Evolutionary conservation across 2,113 vertebrate genomes (phyloP).

Genomic region (Ctenomys sociabilis): DNA sequence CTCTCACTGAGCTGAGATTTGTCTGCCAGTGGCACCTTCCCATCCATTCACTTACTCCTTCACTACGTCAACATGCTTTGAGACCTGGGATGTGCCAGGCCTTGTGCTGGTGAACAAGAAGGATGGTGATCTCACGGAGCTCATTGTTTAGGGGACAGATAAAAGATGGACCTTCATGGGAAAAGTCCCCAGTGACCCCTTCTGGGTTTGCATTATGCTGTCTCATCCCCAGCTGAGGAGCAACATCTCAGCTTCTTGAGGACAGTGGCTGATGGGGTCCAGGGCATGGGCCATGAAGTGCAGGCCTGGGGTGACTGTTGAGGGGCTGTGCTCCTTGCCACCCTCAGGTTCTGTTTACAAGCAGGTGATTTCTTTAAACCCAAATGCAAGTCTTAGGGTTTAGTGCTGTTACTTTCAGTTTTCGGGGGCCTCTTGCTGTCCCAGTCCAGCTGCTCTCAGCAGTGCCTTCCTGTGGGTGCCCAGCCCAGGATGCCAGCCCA

Average conservation of each 20-base stretch:
- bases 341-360: background rate
- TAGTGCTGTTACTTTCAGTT: background rate
- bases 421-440: background rate
- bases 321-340: background rate
- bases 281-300: background rate
- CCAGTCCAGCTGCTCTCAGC: background rate
- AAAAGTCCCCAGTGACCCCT: background rate
- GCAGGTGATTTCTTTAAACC: background rate
- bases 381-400: background rate
- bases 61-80: background rate
- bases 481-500: background rate
- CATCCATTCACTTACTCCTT: background rate
- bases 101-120: background rate
- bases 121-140: background rate
- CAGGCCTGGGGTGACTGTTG: background rate
- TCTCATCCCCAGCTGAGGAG: background rate
- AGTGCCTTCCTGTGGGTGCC: background rate
- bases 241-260: background rate
- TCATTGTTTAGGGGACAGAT: background rate
- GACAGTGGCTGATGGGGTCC: background rate
- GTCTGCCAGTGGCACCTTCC: background rate
- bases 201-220: background rate
- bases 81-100: background rate
- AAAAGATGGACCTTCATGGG: background rate
- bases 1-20: background rate